Conservation (phyloP, 2,888 invertebrate genomes). For the Archips crataeganus region DNA sequence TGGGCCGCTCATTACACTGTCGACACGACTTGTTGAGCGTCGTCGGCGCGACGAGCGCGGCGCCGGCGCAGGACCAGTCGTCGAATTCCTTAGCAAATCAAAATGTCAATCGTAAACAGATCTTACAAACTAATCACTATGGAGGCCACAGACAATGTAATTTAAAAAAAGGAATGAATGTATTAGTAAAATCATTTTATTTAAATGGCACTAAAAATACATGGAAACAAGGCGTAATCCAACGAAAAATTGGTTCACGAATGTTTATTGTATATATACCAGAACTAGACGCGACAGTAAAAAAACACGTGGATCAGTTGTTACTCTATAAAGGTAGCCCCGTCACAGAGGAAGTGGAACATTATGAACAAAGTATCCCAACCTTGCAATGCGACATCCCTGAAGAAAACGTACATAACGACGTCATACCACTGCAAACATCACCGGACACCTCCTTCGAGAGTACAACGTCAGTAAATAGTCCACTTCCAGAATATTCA, state of each 20-base stretch:
- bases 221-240: conserved; percentile 31
- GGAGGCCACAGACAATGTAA: conserved; percentile 24
- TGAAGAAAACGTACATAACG: too few relatives aligned
- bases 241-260: conserved; percentile 12
- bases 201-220: conserved; percentile 28
- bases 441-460: too few relatives aligned
- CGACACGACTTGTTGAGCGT: conserved; percentile 38
- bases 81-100: not conserved
- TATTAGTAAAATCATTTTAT: conserved; percentile 38
- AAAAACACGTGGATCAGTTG: conserved; percentile 34
- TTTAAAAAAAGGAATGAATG: conserved; percentile 30
- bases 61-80: not conserved
- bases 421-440: too few relatives aligned
- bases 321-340: conserved; percentile 1
- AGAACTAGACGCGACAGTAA: conserved; percentile 19
- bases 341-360: too few relatives aligned
- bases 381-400: too few relatives aligned
- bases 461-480: too few relatives aligned
- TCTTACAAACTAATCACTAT: conserved; percentile 30
- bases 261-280: conserved; percentile 24
- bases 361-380: too few relatives aligned
- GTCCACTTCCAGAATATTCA: too few relatives aligned
- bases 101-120: conserved; percentile 38
- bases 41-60: not conserved
- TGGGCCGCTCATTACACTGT: conserved; percentile 38